Evolutionary conservation across 2,113 vertebrate species (phyloP), one percentile per base, ranked within the genome.

Genomic region (Apaloderma vittatum): DNA sequence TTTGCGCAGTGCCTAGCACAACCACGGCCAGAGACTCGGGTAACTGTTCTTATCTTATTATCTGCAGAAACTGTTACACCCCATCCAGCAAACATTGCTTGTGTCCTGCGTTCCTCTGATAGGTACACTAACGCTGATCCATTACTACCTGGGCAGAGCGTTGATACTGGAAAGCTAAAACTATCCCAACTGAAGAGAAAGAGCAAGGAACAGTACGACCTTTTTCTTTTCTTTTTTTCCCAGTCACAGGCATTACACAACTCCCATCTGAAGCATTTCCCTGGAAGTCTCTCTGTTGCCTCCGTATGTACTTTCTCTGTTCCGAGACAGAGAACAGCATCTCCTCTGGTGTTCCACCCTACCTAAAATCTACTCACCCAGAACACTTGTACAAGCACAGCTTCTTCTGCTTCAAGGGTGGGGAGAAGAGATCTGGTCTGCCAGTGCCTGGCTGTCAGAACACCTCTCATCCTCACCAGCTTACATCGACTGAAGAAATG

Each of bases 401-500:
- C 59, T 78, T 26, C 72, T 91, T 62, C 67, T 88, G 46, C 54
- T 68, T 58, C 59, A 67, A 27, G 72, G 46, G 52, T 48, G 45
- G 48, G 57, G 75, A 54, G 27, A 27, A 74, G 79, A 84, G 61
- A 73, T 46, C 23, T n/a, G 82, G 52, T 51, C 37, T 15, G 54
- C 30, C 82, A 83, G 79, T 30, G 81, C 75, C 81, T 94, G 90
- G 79, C 90, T 93, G 81, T 51, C 71, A 55, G 88, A 83, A 88
- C 5, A 90, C 88, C 83, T 94, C 76, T 86, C 92, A 81, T 72
- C 86, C 76, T 86, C 79, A 73, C 68, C 83, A 74, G 27, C 91
- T 97, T 57, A n/a, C 68, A 61, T 43, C 68, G 68, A 24, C 88
- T 7, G 26, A 72, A 74, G 82, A 92, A 92, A 86, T 15, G 83